phyloP scores from a whole-genome alignment of 1,140 invertebrate genomes.

The Pseudomyrmex cubaensis region DNA sequence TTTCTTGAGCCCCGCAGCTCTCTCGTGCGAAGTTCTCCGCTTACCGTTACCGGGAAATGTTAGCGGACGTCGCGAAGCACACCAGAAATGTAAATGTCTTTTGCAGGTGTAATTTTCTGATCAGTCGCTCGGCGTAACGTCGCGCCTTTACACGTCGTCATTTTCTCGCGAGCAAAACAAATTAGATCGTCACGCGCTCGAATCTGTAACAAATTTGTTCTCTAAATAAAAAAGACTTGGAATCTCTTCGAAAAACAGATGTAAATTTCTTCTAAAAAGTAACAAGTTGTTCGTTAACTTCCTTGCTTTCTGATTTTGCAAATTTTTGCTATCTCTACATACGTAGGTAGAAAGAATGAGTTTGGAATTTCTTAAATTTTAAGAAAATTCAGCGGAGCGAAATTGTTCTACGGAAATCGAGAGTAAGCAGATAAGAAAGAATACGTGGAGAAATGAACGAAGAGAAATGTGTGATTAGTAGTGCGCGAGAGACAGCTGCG shows the following conservation, averaged over 20 bases:
- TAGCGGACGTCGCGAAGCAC: neutral
- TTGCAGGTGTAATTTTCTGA: slow-evolving; percentile 27
- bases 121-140: neutral
- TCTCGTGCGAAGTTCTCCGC: slow-evolving; percentile 36
- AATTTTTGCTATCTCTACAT: neutral
- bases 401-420: slow-evolving; percentile 8
- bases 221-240: neutral
- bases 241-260: too few species aligned
- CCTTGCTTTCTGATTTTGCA: neutral
- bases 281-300: neutral
- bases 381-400: neutral
- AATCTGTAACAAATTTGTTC: neutral
- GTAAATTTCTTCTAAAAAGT: neutral
- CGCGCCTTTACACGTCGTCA: neutral
- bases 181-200: neutral
- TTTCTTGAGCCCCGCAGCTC: slow-evolving; percentile 27
- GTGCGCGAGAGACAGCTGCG: neutral
- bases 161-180: neutral
- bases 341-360: too few species aligned
- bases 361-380: neutral
- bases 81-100: neutral
- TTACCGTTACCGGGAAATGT: slow-evolving; percentile 38
- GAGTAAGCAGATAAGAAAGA: neutral
- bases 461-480: slow-evolving; percentile 52
- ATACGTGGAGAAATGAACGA: neutral